These are phyloP conservation scores for Malurus leucopterus DNA, from an alignment of 2,797 vertebrate genomes.

Conservation along the genomic window DNA sequence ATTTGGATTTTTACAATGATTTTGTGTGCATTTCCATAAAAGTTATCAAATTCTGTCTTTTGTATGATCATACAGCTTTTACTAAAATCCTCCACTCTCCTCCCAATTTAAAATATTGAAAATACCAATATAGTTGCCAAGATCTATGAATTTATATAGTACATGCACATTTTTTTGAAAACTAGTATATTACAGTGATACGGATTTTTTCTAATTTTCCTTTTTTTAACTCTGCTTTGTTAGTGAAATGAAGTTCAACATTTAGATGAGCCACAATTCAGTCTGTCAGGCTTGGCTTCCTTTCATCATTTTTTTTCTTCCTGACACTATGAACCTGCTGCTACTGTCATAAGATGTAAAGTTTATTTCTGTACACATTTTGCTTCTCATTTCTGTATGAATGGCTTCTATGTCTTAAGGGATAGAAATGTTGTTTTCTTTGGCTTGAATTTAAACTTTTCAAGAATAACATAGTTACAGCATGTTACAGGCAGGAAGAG, in stretches of 20 bases:
- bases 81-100: neutral
- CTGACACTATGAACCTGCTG: slow-evolving; percentile 50
- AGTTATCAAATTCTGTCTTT: neutral
- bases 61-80: neutral
- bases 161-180: neutral
- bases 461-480: neutral
- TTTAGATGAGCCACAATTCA: slow-evolving; percentile 16
- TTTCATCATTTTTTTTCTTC: slow-evolving; percentile 36
- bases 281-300: slow-evolving; percentile 39
- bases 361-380: slow-evolving; percentile 40
- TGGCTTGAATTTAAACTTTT: slow-evolving; percentile 12
- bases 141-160: neutral
- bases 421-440: slow-evolving; percentile 7
- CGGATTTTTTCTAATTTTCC: neutral
- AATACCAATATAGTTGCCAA: neutral
- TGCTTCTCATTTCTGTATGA: slow-evolving; percentile 41
- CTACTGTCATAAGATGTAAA: slow-evolving; percentile 46
- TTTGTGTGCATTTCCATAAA: neutral
- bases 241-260: slow-evolving; percentile 18
- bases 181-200: neutral
- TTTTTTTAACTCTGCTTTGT: neutral
- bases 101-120: neutral
- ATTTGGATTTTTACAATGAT: neutral
- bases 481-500: neutral
- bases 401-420: slow-evolving; percentile 21